Evolutionary conservation across 2,888 invertebrate genomes (phyloP), one percentile per base, ranked within the genome.

Genomic region (Drosophila aldrichi): DNA sequence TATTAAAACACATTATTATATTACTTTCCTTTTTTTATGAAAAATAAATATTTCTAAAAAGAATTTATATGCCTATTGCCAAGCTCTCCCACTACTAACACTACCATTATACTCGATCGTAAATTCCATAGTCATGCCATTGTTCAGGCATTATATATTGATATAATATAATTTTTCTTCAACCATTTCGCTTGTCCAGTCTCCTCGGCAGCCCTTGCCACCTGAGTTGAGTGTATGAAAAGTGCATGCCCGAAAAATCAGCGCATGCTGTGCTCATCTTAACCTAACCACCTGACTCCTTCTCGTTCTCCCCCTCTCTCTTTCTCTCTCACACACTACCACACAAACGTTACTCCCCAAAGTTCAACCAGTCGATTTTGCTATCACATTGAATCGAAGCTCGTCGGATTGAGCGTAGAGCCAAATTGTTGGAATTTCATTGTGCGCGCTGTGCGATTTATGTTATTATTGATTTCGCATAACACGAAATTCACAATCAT

Each of bases 391-490:
- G 52, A 46, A 60, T 61, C 38, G 48, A 70, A 57, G 46, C 72
- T 20, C 70, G 48, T 64, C 41, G 56, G 70, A 55, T 59, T 75
- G 54, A 63, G 57, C 80, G 66, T 65, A 59, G 79, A 75, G 62
- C 56, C 57, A 63, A 66, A 63, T 68, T 61, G 59, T 63, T 54
- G 69, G 68, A 72, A 81, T 84, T 87, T 89, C 66, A 89, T 84
- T 89, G 82, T 70, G 84, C 58, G 71, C 64, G 71, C 64, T 72
- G 61, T 74, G 84, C 85, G 82, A 84, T 89, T 89, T 84, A 82
- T 88, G 85, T 79, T 84, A 79, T 88, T 89, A 81, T 89, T 84
- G 85, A 89, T 84, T 89, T 85, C 65, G 73, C 70, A 80, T 71
- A 87, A 63, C 82, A 72, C 64, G 62, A 87, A 72, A 72, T 55